These are phyloP conservation scores for Hydropsyche betteni DNA, from an alignment of 2,888 invertebrate genomes.

Conservation along the genomic window DNA sequence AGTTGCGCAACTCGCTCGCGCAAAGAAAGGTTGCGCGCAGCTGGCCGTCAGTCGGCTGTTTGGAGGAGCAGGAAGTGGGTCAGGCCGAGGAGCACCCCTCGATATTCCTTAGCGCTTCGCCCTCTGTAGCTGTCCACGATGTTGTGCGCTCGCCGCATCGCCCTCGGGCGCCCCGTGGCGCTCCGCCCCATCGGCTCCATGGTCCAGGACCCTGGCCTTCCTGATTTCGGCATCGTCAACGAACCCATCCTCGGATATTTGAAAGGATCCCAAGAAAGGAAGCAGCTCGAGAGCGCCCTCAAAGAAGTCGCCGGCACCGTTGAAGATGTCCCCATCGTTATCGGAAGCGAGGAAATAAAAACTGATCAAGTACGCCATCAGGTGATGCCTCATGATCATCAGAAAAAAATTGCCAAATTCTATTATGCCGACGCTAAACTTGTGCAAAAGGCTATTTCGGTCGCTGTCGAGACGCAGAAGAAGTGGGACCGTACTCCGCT, in stretches of 20 bases:
- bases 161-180: constrained; percentile 63
- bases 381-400: constrained; percentile 91
- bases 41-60: not conserved
- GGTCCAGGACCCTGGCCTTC: constrained; percentile 71
- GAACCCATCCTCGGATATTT: constrained; percentile 85
- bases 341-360: constrained; percentile 88
- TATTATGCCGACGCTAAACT: constrained; percentile 89
- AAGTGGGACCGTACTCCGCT: constrained; percentile 91
- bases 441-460: constrained; percentile 85
- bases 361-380: constrained; percentile 82
- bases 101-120: not conserved
- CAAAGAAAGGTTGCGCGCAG: constrained; percentile 8
- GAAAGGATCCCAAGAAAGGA: constrained; percentile 83
- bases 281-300: constrained; percentile 75
- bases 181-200: constrained; percentile 65
- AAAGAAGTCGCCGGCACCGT: constrained; percentile 70
- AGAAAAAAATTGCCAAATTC: constrained; percentile 87
- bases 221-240: constrained; percentile 77
- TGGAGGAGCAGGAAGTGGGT: not conserved
- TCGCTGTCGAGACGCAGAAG: constrained; percentile 78
- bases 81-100: not conserved
- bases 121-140: not conserved
- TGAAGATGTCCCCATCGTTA: constrained; percentile 94
- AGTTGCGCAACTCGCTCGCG: not conserved
- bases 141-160: constrained; percentile 65